Conservation (phyloP, 2,888 invertebrate genomes). For the Rapana venosa region DNA sequence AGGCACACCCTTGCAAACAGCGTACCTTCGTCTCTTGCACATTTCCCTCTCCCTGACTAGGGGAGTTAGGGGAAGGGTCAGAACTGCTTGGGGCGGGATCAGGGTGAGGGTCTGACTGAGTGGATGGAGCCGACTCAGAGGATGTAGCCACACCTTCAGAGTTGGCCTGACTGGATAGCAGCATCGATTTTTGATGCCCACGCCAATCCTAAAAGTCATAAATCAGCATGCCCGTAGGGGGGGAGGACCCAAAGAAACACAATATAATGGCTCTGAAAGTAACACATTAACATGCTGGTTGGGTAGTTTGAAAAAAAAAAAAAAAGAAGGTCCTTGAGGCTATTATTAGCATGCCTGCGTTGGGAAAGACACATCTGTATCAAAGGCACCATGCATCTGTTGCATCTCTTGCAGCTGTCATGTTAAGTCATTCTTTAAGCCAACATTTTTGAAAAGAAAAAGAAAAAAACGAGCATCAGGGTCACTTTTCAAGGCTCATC, state of each 20-base stretch:
- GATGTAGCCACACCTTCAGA: neutral
- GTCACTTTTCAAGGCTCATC: neutral
- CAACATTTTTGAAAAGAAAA: neutral
- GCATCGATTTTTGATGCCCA: constrained; percentile 50
- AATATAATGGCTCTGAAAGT: neutral
- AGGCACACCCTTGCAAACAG: neutral
- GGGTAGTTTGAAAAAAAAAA: no score
- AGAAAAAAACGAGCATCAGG: neutral
- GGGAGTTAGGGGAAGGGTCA: neutral
- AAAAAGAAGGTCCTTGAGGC: no score
- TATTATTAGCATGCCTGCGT: no score
- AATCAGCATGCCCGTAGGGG: constrained; percentile 28
- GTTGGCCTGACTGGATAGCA: constrained; percentile 41
- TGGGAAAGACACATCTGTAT: no score
- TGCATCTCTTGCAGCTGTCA: no score
- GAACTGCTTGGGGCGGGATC: neutral
- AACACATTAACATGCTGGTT: no score
- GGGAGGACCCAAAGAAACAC: neutral
- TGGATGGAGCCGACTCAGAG: neutral
- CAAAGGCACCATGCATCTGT: neutral
- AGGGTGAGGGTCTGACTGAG: neutral
- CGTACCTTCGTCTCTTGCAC: constrained; percentile 11
- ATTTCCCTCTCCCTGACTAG: neutral
- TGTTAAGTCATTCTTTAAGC: no score
- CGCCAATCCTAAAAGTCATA: constrained; percentile 57